Conservation (phyloP, 2,113 vertebrate species). For the Machaerirhynchus nigripectus region DNA sequence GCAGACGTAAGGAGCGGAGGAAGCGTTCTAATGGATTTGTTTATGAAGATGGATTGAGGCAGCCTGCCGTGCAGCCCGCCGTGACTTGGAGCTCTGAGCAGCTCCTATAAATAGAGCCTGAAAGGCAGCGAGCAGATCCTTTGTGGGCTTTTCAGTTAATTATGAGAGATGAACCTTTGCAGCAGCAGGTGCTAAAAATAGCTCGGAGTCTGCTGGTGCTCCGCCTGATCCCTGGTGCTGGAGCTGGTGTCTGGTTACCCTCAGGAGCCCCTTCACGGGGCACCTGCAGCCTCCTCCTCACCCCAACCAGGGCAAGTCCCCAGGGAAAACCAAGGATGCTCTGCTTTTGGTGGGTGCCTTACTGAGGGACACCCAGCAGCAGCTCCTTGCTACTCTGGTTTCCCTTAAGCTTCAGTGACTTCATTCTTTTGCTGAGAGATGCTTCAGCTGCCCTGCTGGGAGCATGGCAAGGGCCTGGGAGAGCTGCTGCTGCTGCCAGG, state of each 20-base stretch:
- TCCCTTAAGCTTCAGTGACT: background rate
- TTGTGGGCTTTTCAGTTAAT: slow-evolving; percentile 59
- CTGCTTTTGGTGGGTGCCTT: background rate
- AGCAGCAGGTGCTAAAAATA: slow-evolving; percentile 54
- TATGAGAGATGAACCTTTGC: slow-evolving; percentile 45
- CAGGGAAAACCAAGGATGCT: background rate
- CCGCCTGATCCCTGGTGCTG: background rate
- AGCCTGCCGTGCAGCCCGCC: background rate
- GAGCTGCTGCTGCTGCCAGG: background rate
- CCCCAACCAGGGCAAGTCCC: background rate
- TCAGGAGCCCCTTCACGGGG: background rate
- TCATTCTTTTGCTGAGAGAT: rapidly evolving
- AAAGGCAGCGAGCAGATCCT: slow-evolving; percentile 16
- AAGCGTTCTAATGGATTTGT: slow-evolving; percentile 34
- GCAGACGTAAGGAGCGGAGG: background rate
- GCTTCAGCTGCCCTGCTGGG: background rate
- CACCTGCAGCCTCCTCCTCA: background rate
- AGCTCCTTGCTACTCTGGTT: rapidly evolving
- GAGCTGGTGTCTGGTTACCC: background rate
- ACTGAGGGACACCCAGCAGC: background rate
- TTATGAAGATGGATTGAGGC: slow-evolving; percentile 31
- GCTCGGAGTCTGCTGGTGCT: background rate
- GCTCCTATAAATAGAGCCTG: slow-evolving; percentile 62
- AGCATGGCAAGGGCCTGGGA: rapidly evolving
- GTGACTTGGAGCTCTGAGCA: slow-evolving; percentile 26